A percentile compares a stretch with the other conserved stretches of the same genome.
Conservation (phyloP, 2,113 vertebrate species). For the Narcine bancroftii region DNA sequence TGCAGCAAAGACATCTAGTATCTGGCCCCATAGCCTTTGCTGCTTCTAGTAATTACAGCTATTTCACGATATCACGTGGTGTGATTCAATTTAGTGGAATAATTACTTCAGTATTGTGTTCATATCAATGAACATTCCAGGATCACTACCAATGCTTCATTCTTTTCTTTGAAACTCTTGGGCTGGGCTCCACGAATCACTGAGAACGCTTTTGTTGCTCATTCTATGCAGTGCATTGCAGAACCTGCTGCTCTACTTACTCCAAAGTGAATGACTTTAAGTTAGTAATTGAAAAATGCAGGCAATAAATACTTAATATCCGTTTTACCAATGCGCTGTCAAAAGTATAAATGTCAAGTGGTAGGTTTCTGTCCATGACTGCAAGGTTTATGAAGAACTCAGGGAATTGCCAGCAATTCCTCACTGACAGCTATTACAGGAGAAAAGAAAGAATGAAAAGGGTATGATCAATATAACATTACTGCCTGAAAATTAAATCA, state of each 20-base stretch:
- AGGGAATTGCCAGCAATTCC: background rate
- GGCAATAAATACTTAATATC: background rate
- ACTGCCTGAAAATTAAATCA: too few relatives aligned
- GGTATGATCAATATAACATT: background rate
- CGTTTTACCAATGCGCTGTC: background rate
- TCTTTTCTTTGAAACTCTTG: too few relatives aligned
- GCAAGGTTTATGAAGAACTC: background rate
- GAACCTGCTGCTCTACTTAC: background rate
- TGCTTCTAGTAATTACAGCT: too few relatives aligned
- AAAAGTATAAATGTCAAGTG: background rate
- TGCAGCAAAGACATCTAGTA: too few relatives aligned
- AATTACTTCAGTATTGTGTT: too few relatives aligned
- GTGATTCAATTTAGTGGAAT: too few relatives aligned
- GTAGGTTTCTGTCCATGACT: background rate
- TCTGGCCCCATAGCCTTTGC: too few relatives aligned
- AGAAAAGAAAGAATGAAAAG: background rate
- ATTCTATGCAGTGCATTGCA: background rate
- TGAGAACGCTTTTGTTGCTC: too few relatives aligned
- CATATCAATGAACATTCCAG: too few relatives aligned
- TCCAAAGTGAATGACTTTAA: background rate
- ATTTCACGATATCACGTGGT: too few relatives aligned
- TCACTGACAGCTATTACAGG: background rate
- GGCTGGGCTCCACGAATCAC: too few relatives aligned
- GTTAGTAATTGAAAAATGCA: background rate
- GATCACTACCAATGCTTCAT: too few relatives aligned